Base-by-base conservation (phyloP, 2,888 invertebrate species). In the Cephus nigrinus region DNA sequence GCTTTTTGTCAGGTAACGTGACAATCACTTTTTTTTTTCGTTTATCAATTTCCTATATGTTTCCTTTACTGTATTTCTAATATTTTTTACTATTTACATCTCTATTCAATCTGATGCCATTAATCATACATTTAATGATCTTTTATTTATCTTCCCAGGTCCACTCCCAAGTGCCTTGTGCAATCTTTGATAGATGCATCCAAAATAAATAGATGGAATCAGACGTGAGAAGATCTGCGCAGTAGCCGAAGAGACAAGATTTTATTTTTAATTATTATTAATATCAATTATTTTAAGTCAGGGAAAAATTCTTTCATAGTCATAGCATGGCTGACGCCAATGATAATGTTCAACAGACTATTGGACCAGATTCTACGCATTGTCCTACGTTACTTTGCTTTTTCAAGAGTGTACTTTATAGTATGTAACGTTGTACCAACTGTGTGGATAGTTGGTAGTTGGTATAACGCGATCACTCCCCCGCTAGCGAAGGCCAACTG, bases 401-500 rank as follows among this genome's bases (percentile, higher is more conserved):
- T 82, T 82, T 80, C 78, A 82, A 80, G 68, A 82, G 79, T 71
- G 9, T 55, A 23, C 23, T 55, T 55, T 23, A 55, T 9, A 55
- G 4, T 23, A 55, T 23, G 23, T 40, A 40, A 40, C 5, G 15
- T 4, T 15, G 40, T 15, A 40, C 40, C 15, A 55, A 55, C 40
- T 55, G 5, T 55, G 23, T 5, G 40, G 23, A 55, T 55, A 55
- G 40, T 23, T 55, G 40, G 40, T 55, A 55, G 40, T 55, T 55
- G 40, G 40, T 23, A 55, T 23, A 83, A 83, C 80, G 82, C 83
- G 83, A 81, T 82, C 84, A 85, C 85, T 85, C 86, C 85, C 86
- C 84, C 85, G 81, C 83, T 75, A 82, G 12, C 76, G 82, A 85
- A 85, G 85, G 85, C 83, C 84, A 84, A 85, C 85, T 81, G 85